Evolutionary conservation across 2,797 vertebrate genomes (phyloP).

Genomic region (Enteromius mattozi): DNA sequence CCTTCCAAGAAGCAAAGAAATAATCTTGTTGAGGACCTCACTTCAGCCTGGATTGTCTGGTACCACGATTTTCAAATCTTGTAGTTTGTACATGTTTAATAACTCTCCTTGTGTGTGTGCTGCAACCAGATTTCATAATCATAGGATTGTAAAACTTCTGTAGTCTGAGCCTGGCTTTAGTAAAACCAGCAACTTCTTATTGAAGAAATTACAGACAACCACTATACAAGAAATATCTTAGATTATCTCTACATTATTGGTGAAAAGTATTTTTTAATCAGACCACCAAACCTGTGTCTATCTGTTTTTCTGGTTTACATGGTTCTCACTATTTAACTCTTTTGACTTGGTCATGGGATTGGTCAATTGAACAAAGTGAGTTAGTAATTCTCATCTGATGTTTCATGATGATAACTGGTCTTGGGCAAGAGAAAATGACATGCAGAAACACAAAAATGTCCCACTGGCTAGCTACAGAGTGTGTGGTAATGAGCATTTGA

Average conservation of each 20-base stretch:
- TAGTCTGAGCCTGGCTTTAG: neutral
- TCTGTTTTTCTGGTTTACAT: neutral
- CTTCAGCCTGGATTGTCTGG: too few species aligned
- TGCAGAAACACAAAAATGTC: neutral
- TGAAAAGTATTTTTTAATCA: neutral
- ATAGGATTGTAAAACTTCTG: neutral
- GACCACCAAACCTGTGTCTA: neutral
- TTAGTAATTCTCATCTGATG: neutral
- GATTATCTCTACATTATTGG: neutral
- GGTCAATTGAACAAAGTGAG: neutral
- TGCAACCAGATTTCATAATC: neutral
- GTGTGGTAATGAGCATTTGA: conserved; percentile 1
- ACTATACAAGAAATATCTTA: neutral
- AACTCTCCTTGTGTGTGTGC: neutral
- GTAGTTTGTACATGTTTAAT: neutral
- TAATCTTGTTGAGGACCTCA: too few species aligned
- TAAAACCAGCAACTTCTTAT: neutral
- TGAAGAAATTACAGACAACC: neutral
- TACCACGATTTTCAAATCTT: too few species aligned
- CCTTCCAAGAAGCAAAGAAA: too few species aligned
- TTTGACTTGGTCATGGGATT: neutral
- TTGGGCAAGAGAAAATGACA: conserved; percentile 1
- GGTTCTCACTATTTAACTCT: neutral
- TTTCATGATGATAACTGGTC: neutral
- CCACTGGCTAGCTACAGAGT: neutral